Evolutionary conservation across 2,797 vertebrate species (phyloP).

Genomic region (Bradypodion ventrale): DNA sequence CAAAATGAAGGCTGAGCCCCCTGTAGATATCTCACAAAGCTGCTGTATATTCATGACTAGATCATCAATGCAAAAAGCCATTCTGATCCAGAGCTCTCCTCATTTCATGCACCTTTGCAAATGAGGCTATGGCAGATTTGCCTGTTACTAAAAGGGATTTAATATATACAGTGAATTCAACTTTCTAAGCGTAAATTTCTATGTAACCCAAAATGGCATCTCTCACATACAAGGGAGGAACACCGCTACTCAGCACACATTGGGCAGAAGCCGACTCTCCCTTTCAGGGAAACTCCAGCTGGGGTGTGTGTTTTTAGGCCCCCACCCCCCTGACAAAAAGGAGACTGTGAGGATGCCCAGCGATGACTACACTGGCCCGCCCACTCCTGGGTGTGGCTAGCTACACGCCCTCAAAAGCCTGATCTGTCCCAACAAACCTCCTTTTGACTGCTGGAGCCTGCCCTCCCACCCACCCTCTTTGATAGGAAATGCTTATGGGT

Average conservation of each 20-base stretch:
- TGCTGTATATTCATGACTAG: conserved; percentile 24
- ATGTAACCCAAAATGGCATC: not conserved
- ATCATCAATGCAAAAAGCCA: conserved; percentile 30
- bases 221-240: not conserved
- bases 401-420: too few species aligned
- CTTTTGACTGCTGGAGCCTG: too few species aligned
- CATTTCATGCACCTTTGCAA: conserved; percentile 46
- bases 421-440: too few species aligned
- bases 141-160: conserved; percentile 31
- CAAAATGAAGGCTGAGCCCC: conserved; percentile 40
- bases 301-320: too few species aligned
- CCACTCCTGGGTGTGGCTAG: too few species aligned
- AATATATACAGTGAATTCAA: too few species aligned
- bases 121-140: conserved; percentile 42
- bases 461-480: too few species aligned
- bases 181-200: not conserved
- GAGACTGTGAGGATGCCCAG: too few species aligned
- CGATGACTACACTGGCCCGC: too few species aligned
- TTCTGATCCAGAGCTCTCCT: conserved; percentile 36
- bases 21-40: conserved; percentile 47
- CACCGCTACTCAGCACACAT: not conserved
- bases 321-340: too few species aligned
- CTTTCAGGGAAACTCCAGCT: too few species aligned
- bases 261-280: not conserved
- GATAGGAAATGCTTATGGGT: too few species aligned